Conservation (phyloP, 2,113 vertebrate species). For the Cyrtonyx montezumae region DNA sequence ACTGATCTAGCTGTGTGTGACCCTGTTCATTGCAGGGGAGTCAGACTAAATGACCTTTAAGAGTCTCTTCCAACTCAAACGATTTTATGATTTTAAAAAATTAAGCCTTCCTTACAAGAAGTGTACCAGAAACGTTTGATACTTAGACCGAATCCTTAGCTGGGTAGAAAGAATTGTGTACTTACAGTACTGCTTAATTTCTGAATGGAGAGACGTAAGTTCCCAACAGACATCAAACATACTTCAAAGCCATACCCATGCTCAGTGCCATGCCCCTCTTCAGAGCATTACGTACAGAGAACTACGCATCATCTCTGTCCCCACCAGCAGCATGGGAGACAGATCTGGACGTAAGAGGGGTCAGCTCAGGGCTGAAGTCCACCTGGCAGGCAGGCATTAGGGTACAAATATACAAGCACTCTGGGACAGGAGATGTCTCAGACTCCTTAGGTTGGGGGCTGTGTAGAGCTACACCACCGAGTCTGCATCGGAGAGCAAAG, state of each 20-base stretch:
- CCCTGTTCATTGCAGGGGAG: too few relatives aligned
- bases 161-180: background rate
- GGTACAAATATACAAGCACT: background rate
- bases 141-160: background rate
- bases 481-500: background rate
- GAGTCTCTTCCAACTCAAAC: too few relatives aligned
- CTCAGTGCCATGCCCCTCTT: background rate
- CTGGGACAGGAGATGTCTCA: background rate
- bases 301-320: background rate
- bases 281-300: background rate
- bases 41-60: too few relatives aligned
- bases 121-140: background rate
- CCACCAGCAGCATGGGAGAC: background rate
- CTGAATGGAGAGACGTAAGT: background rate
- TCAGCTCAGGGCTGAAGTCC: background rate
- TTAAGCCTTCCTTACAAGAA: background rate
- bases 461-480: background rate
- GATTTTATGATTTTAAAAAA: background rate
- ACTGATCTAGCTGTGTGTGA: too few relatives aligned
- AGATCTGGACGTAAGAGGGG: background rate
- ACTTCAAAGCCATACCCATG: background rate
- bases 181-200: background rate
- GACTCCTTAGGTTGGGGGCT: background rate
- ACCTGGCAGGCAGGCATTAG: background rate
- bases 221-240: background rate